Base-by-base conservation (phyloP, 1,140 invertebrate species). In the Meloidogyne floridensis region DNA sequence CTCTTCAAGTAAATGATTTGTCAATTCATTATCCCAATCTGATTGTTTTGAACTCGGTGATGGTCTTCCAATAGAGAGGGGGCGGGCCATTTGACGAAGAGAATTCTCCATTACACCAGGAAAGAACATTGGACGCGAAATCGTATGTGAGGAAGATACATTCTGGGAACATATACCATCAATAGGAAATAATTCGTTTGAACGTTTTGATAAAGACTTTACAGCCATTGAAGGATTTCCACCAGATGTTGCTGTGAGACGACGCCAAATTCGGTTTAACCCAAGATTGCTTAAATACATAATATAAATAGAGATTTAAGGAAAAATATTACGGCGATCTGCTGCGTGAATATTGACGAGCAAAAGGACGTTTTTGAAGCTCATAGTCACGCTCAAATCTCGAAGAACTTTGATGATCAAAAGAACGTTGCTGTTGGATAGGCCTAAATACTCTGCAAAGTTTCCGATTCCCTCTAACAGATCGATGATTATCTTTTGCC, bases 181-280 rank as follows among this genome's bases (percentile, higher is more conserved):
- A 77, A 42, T 47, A n/a, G 56, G 15, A 77, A 77, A 77, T 43
- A 43, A 69, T 32, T 32, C 18, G 13, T 56, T 53, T 76, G 75
- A 54, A 56, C 59, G n/a, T 18, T 65, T 65, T 65, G 59, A 18
- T n/a, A 42, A 6, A 9, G 47, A 51, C 4, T 59, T 54, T 13
- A 18, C 6, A 8, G 20, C 13, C 13, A 47, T 18, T 54, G 20
- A 51, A 54, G 10, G 10, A 54, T n/a, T 53, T 7, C 75, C 75
- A 56, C 56, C 56, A 59, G 18, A 56, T 51, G 73, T 65, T n/a
- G 51, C 32, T 13, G 80, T 81, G 13, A 81, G 71, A 32, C 75
- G 74, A 43, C 80, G 80, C 80, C 75, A 81, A 72, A 81, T 80
- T 70, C 75, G 75, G 43, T 75, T 80, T n/a, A 81, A 81, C 53